These are phyloP conservation scores for Cebidichthys violaceus DNA, from an alignment of 2,113 vertebrate genomes.

Conservation along the genomic window DNA sequence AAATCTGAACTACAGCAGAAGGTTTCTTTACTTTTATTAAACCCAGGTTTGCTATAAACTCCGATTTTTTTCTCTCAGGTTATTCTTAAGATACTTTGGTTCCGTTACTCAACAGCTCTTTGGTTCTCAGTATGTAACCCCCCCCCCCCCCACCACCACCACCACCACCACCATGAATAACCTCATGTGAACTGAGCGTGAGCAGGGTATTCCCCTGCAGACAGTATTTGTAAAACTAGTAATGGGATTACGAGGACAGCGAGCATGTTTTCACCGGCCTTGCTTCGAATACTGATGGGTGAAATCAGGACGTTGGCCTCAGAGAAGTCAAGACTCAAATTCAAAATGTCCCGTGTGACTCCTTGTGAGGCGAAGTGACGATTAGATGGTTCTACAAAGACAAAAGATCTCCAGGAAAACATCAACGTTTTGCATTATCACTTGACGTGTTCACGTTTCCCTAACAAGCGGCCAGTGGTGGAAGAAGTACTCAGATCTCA, in stretches of 20 bases:
- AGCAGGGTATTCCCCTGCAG: constrained; percentile 10
- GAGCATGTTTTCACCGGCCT: background rate
- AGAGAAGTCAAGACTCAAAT: background rate
- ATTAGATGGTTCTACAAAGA: background rate
- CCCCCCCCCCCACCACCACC: background rate
- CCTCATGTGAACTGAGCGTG: background rate
- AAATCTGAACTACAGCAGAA: background rate
- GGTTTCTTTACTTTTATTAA: background rate
- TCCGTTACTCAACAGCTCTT: background rate
- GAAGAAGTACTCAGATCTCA: background rate
- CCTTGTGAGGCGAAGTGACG: background rate
- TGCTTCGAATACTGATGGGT: background rate
- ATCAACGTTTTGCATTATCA: background rate
- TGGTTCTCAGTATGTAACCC: background rate
- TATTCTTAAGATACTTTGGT: background rate
- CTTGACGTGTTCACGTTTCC: background rate
- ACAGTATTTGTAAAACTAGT: background rate
- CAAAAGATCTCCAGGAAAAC: background rate
- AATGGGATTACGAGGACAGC: constrained; percentile 23
- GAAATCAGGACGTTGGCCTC: background rate
- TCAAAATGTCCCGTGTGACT: background rate
- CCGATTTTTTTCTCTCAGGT: background rate
- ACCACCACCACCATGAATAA: background rate
- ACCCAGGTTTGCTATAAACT: background rate
- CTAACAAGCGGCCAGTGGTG: too few species aligned